These are phyloP conservation scores for Brachyhypopomus occidentalis DNA, from an alignment of 2,113 vertebrate species.

Conservation along the genomic window DNA sequence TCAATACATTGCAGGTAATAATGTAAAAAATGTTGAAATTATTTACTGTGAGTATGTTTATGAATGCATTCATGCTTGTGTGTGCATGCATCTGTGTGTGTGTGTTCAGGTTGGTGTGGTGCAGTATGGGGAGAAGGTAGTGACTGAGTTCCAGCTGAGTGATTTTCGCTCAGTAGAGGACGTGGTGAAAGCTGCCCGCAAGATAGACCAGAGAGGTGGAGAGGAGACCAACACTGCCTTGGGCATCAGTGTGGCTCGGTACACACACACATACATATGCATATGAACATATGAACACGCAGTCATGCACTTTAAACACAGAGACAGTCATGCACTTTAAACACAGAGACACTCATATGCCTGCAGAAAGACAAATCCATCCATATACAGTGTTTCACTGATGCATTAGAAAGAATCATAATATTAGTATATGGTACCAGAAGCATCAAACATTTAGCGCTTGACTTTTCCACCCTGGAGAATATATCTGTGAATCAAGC, in stretches of 20 bases:
- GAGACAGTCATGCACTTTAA: neutral
- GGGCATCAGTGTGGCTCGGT: conserved; percentile 92
- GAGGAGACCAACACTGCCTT: conserved; percentile 92
- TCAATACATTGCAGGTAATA: too few relatives aligned
- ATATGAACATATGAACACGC: neutral
- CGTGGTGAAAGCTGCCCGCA: conserved; percentile 86
- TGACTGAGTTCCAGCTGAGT: conserved; percentile 89
- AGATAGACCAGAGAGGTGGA: conserved; percentile 89
- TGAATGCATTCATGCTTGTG: neutral
- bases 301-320: neutral
- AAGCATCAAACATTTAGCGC: neutral
- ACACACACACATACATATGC: conserved; percentile 26
- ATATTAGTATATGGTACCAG: neutral
- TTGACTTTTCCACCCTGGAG: neutral
- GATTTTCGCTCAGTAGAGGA: conserved; percentile 89
- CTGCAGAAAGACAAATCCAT: neutral
- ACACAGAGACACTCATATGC: neutral
- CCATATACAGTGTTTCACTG: neutral
- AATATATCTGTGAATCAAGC: neutral
- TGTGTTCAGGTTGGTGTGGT: conserved; percentile 87
- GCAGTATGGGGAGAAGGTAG: conserved; percentile 90
- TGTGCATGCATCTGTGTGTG: conserved; percentile 4
- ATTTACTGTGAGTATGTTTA: too few relatives aligned
- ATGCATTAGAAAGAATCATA: neutral
- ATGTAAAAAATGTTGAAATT: too few relatives aligned